Percentiles rank a stretch among this genome's conserved stretches.
Evolutionary conservation across 2,888 invertebrate genomes (phyloP).

Genomic region (Xestoiulus laeticollis): DNA sequence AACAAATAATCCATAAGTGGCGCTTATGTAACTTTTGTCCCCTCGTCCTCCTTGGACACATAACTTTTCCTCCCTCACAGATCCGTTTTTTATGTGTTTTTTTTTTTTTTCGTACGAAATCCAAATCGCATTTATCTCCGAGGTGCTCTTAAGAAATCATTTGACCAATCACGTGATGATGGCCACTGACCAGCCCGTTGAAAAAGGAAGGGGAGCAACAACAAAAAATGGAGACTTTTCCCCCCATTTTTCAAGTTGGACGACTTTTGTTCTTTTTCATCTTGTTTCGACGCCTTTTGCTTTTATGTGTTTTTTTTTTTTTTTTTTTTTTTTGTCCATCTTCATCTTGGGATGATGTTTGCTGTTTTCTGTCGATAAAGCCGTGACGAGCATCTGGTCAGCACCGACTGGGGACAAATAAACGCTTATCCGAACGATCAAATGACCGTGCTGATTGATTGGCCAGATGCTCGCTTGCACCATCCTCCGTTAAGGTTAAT

Average conservation of each 20-base stretch:
- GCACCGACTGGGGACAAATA: slow-evolving; percentile 45
- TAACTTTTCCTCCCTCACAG: not conserved
- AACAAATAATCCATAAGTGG: not conserved
- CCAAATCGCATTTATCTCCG: slow-evolving; percentile 7
- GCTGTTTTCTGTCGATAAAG: slow-evolving; percentile 47
- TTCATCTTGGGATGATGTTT: not conserved
- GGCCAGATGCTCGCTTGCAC: not conserved
- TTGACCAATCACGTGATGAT: not conserved
- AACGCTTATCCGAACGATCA: slow-evolving; percentile 45
- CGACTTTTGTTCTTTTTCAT: not conserved
- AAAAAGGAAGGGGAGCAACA: not conserved
- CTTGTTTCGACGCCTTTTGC: no score
- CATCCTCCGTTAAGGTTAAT: no score
- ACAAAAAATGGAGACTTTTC: not conserved
- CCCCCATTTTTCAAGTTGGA: not conserved
- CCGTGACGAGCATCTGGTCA: slow-evolving; percentile 29
- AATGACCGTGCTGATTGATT: slow-evolving; percentile 49
- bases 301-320: slow-evolving; percentile 29
- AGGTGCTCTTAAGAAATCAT: slow-evolving; percentile 22
- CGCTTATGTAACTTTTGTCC: not conserved
- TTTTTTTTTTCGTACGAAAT: not conserved
- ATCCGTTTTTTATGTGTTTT: not conserved
- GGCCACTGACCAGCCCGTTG: not conserved
- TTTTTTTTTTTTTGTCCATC: not conserved
- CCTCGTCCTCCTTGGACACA: not conserved